Evolutionary conservation across 2,113 vertebrate species (phyloP).

Genomic region (Garra rufa): DNA sequence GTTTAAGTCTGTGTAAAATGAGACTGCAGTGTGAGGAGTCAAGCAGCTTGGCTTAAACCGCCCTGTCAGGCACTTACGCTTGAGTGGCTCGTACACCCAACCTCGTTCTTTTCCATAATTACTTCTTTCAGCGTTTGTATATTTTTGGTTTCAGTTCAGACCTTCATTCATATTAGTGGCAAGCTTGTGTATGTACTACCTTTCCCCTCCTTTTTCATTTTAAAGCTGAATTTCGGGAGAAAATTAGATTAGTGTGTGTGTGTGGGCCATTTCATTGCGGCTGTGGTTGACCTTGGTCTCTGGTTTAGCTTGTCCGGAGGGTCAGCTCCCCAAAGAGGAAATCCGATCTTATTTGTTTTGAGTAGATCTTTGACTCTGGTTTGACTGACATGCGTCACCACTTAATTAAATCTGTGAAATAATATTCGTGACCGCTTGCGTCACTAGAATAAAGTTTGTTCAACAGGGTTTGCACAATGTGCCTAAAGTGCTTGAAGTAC

Average conservation of each 20-base stretch:
- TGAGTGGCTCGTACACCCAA: conserved; percentile 2
- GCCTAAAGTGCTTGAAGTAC: too few species aligned
- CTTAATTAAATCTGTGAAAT: conserved; percentile 67
- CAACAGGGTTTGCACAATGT: too few species aligned
- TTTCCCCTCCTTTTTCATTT: background rate
- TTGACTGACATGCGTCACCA: conserved; percentile 72
- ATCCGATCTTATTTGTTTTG: conserved; percentile 72
- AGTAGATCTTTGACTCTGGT: conserved; percentile 67
- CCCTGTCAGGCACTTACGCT: conserved; percentile 21
- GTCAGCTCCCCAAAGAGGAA: conserved; percentile 66
- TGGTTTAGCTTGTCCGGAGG: conserved; percentile 58
- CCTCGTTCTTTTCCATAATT: conserved; percentile 15
- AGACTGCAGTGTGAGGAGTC: conserved; percentile 67
- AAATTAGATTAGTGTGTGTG: conserved; percentile 34
- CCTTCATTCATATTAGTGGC: conserved; percentile 38
- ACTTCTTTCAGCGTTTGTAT: conserved; percentile 40
- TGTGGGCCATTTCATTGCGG: conserved; percentile 58
- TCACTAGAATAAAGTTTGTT: conserved; percentile 38
- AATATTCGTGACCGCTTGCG: conserved; percentile 49
- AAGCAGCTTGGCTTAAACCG: conserved; percentile 62
- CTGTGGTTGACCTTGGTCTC: conserved; percentile 59
- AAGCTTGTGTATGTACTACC: too few species aligned
- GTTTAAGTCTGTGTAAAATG: conserved; percentile 71
- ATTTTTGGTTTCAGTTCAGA: conserved; percentile 39
- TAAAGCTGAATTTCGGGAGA: background rate